These are phyloP conservation scores for Nycticorax nycticorax DNA, from an alignment of 2,113 vertebrate genomes.

Conservation along the genomic window DNA sequence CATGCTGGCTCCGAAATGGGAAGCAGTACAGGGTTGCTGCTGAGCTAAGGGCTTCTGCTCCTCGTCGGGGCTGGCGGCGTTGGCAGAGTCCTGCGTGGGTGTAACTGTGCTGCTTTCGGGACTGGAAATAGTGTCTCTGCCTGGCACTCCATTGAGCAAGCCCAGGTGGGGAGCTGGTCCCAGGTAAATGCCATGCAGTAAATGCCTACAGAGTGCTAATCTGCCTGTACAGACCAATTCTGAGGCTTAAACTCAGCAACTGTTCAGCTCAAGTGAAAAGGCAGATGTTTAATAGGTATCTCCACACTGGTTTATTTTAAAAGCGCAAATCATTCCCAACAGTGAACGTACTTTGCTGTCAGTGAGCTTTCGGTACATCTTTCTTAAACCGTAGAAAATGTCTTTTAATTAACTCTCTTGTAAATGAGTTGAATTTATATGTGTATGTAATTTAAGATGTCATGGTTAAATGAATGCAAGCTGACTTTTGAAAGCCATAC, in stretches of 20 bases:
- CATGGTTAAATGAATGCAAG: background rate
- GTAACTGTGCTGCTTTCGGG: background rate
- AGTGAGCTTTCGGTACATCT: background rate
- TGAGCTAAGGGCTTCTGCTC: background rate
- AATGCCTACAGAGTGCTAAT: background rate
- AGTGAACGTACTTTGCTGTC: background rate
- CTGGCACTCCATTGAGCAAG: background rate
- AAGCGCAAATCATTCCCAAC: background rate
- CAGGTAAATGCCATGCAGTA: background rate
- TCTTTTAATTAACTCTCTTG: background rate
- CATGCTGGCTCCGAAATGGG: background rate
- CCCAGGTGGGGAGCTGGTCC: background rate
- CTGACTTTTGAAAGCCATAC: background rate
- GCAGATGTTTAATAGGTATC: background rate
- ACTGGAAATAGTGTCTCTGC: conserved; percentile 2
- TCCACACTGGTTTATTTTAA: background rate
- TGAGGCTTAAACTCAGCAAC: background rate
- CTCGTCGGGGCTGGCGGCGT: accelerated
- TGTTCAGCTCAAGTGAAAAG: background rate
- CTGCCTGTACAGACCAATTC: background rate
- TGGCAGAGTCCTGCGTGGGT: background rate
- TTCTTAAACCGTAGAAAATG: background rate
- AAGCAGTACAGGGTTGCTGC: background rate
- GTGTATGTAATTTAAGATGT: background rate
- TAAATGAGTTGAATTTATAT: background rate